These are phyloP conservation scores for Rissa tridactyla DNA, from an alignment of 2,113 vertebrate species.

Conservation along the genomic window DNA sequence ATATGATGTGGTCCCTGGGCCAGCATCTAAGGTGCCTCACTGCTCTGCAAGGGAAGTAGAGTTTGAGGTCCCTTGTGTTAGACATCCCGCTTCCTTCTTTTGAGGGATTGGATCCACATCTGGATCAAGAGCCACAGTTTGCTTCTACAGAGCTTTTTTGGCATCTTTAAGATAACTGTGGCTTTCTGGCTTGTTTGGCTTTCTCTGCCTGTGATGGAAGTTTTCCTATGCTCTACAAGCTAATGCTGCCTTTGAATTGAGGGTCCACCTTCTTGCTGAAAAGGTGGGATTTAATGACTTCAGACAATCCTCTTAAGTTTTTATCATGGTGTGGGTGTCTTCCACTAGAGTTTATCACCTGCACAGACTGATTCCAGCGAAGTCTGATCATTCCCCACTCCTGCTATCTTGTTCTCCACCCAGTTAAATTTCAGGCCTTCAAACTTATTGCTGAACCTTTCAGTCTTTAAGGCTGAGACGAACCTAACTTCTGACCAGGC, in stretches of 20 bases:
- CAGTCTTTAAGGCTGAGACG: neutral
- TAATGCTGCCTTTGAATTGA: neutral
- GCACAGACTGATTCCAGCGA: neutral
- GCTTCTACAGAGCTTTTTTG: neutral
- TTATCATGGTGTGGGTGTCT: neutral
- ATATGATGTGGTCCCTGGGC: neutral
- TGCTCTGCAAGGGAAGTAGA: neutral
- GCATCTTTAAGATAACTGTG: neutral
- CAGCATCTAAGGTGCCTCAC: neutral
- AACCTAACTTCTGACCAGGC: neutral
- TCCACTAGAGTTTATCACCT: neutral
- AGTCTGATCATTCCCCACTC: neutral
- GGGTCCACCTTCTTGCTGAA: neutral
- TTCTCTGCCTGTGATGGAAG: neutral
- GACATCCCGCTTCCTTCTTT: neutral
- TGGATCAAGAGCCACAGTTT: neutral
- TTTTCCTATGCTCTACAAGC: neutral
- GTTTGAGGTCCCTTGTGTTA: neutral
- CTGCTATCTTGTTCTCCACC: neutral
- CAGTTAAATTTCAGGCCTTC: neutral
- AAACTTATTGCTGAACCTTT: neutral
- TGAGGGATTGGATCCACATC: neutral
- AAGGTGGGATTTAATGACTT: neutral
- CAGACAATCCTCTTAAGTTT: neutral
- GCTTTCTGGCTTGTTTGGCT: neutral